phyloP scores from a whole-genome alignment of 2,888 invertebrate species.

The Lepidocyrtinus sp. region DNA sequence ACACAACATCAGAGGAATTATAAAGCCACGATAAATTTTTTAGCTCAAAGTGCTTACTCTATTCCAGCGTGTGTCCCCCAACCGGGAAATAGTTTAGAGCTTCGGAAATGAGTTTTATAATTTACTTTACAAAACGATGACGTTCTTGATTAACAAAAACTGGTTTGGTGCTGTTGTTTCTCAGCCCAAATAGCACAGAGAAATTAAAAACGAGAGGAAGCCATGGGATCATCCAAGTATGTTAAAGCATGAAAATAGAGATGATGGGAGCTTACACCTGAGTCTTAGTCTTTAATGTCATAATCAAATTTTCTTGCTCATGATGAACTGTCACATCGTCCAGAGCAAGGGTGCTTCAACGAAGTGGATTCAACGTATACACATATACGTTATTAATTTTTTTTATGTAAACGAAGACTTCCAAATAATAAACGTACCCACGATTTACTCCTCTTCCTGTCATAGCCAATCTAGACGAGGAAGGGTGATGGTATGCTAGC shows the following conservation, averaged over 20 bases:
- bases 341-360: constrained; percentile 15
- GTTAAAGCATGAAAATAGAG: too few relatives aligned
- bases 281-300: constrained; percentile 52
- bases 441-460: background rate
- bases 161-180: too few relatives aligned
- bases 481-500: background rate
- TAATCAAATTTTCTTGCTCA: constrained; percentile 57
- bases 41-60: background rate
- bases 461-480: background rate
- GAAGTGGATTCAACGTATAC: background rate
- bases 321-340: constrained; percentile 55
- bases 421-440: constrained; percentile 2
- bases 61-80: background rate
- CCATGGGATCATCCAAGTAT: background rate
- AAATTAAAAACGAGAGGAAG: background rate
- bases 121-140: constrained; percentile 50
- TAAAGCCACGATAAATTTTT: background rate
- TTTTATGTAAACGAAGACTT: background rate
- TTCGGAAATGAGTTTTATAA: constrained; percentile 60
- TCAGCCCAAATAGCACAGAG: background rate
- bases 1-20: background rate
- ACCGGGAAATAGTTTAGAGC: constrained; percentile 45
- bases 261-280: constrained; percentile 49
- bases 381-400: background rate
- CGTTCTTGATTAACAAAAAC: constrained; percentile 4